Conservation (phyloP, 2,888 invertebrate genomes). For the Drosophila picticornis region DNA sequence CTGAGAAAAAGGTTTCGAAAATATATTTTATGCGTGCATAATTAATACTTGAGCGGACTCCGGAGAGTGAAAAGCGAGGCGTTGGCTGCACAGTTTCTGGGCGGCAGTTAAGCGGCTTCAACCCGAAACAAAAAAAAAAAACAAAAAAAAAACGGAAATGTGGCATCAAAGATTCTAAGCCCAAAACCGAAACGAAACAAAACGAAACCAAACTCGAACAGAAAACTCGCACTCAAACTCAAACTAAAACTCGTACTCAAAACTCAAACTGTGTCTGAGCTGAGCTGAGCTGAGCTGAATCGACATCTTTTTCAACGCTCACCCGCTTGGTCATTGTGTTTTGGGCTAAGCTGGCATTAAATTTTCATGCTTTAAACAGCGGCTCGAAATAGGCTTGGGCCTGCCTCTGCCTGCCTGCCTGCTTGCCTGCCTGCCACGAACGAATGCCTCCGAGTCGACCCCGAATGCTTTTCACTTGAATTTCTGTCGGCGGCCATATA, state of each 20-base stretch:
- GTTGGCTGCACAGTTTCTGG: slow-evolving; percentile 12
- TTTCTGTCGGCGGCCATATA: slow-evolving; percentile 78
- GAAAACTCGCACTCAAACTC: not conserved
- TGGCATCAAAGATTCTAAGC: slow-evolving; percentile 49
- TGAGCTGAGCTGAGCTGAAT: slow-evolving; percentile 30
- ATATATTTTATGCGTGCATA: slow-evolving; percentile 79
- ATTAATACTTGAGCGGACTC: slow-evolving; percentile 65
- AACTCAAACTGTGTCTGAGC: slow-evolving; percentile 2
- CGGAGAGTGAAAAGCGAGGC: slow-evolving; percentile 12
- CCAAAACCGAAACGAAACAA: slow-evolving; percentile 12
- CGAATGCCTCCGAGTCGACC: slow-evolving; percentile 24
- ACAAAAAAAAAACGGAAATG: slow-evolving; percentile 70
- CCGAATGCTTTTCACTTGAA: slow-evolving; percentile 72
- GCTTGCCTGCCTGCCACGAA: slow-evolving; percentile 1
- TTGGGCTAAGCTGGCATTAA: slow-evolving; percentile 72
- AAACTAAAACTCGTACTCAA: not conserved
- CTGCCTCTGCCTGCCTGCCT: slow-evolving; percentile 14
- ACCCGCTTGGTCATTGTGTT: slow-evolving; percentile 38
- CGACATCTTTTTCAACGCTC: slow-evolving; percentile 49
- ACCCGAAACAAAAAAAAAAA: slow-evolving; percentile 49
- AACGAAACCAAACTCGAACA: slow-evolving; percentile 2
- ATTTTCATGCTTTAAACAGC: slow-evolving; percentile 77
- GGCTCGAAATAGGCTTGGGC: slow-evolving; percentile 78
- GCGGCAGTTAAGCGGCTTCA: slow-evolving; percentile 55
- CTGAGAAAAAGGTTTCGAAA: slow-evolving; percentile 66